Evolutionary conservation across 1,140 invertebrate genomes (phyloP), one percentile per base, ranked within the genome.

Genomic region (Scylla paramamosain): DNA sequence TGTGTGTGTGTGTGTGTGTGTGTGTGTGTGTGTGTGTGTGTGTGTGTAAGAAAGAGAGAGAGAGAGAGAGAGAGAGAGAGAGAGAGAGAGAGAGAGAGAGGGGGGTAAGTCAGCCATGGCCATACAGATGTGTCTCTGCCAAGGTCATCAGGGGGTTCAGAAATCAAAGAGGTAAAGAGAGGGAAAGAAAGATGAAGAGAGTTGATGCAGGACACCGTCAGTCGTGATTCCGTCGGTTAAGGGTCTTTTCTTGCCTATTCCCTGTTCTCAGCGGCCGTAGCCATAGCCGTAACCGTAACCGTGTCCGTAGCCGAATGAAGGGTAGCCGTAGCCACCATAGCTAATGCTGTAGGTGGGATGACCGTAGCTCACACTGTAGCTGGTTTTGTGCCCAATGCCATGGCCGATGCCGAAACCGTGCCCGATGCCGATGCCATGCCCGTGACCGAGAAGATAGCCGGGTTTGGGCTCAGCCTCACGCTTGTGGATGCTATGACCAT

Each of bases 391-490:
- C 2, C 52, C 52, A 20, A 59, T 59, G 52, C 52, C 52, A 20
- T 20, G 12, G 39, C 89, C 48, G 59, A 29, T 29, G 28, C 59
- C 12, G 46, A 48, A 2, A 16, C 32, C 7, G n/a, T 67, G 20
- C 4, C 89, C 48, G 16, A 31, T 59, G n/a, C 87, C 45, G 39
- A 25, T 25, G 39, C 87, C 87, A 46, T 45, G 45, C 4, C 87
- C 87, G 10, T 46, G 16, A 10, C 87, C 46, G 7, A 48, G 46
- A 14, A n/a, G 0, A 20, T 25, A 25, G 20, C n/a, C 25, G 10
- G 89, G 46, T 7, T 91, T 46, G 16, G 89, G n/a, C 29, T 29
- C 59, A 7, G 89, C 89, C 46, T 91, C 89, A 29, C 89, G 89
- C 45, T 91, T 91, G 48, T 31, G 25, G n/a, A 59, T 2, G 28